Evolutionary conservation across 2,797 vertebrate genomes (phyloP).

Genomic region (Masticophis lateralis): DNA sequence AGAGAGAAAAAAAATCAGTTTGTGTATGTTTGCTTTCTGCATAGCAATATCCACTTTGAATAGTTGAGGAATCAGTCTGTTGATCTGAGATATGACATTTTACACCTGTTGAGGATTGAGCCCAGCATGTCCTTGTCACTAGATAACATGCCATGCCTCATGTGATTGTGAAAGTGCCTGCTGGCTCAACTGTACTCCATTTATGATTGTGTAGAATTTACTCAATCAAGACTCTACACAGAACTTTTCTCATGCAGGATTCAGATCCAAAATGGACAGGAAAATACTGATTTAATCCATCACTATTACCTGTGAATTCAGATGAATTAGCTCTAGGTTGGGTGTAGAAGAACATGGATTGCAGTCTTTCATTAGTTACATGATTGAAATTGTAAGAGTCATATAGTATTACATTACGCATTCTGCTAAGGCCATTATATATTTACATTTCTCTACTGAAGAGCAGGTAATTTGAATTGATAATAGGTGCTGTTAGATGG

Average conservation of each 20-base stretch:
- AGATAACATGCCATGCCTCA: neutral
- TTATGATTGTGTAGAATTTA: constrained; percentile 24
- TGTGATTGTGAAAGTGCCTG: neutral
- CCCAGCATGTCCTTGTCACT: neutral
- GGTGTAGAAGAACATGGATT: constrained; percentile 11
- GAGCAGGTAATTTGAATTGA: rapidly evolving
- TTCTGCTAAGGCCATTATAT: constrained; percentile 10
- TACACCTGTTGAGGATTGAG: neutral
- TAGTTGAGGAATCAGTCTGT: neutral
- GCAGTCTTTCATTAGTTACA: constrained; percentile 26
- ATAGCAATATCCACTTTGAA: constrained; percentile 15
- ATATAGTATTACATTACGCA: constrained; percentile 18
- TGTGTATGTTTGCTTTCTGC: neutral
- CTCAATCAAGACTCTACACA: neutral
- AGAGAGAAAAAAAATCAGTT: neutral
- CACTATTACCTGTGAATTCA: neutral
- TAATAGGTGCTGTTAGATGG: neutral
- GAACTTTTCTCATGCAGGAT: constrained; percentile 16
- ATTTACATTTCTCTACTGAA: neutral
- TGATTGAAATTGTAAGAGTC: neutral
- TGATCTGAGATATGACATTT: neutral
- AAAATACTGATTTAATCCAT: neutral
- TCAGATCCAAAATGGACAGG: neutral
- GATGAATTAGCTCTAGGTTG: neutral
- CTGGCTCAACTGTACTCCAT: constrained; percentile 5